Conservation (phyloP, 2,797 vertebrate species). For the Sebastes hopkinsi region DNA sequence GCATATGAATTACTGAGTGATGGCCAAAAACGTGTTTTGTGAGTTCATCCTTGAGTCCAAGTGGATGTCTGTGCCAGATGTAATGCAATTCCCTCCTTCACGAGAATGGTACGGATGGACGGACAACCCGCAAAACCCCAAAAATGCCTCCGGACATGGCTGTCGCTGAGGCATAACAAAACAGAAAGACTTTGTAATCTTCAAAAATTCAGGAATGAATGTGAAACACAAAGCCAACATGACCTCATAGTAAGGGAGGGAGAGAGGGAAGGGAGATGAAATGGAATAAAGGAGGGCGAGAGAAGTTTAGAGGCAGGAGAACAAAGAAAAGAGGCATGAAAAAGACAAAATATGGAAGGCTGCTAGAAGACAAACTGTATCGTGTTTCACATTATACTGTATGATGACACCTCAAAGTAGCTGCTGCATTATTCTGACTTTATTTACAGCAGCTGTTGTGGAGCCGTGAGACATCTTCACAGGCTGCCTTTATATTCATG, state of each 20-base stretch:
- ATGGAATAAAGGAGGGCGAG: not conserved
- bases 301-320: not conserved
- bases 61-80: too few species aligned
- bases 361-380: not conserved
- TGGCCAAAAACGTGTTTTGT: not conserved
- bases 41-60: not conserved
- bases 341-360: not conserved
- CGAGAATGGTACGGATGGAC: not conserved
- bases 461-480: not conserved
- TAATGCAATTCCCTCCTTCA: not conserved
- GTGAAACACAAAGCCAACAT: not conserved
- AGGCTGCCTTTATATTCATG: not conserved
- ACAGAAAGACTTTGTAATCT: not conserved
- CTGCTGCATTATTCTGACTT: not conserved
- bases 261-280: not conserved
- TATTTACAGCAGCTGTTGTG: conserved; percentile 2
- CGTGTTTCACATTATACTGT: not conserved
- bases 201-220: not conserved
- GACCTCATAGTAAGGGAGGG: not conserved
- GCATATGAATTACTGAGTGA: not conserved
- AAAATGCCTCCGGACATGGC: too few species aligned
- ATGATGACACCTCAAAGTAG: not conserved
- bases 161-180: not conserved
- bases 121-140: too few species aligned
- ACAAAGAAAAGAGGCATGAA: not conserved